A percentile compares a stretch with the other conserved stretches of the same genome.
Evolutionary conservation across 2,113 vertebrate genomes (phyloP).

Genomic region (Naja naja): DNA sequence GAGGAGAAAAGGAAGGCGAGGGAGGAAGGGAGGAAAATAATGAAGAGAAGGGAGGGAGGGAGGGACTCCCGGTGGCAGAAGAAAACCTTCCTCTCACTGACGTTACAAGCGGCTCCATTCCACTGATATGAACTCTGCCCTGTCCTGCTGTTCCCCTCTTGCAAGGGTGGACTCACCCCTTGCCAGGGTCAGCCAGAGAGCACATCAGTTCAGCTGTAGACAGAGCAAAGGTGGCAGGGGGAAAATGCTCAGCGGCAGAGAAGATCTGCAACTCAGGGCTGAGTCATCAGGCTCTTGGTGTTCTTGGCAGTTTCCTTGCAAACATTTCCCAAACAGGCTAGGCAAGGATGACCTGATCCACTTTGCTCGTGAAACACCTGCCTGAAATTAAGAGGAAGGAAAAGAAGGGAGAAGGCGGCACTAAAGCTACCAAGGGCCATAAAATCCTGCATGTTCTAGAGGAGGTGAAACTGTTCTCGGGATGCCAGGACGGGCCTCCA

Average conservation of each 20-base stretch:
- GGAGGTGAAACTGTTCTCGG: not conserved
- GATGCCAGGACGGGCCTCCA: not conserved
- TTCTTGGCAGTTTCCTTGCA: not conserved
- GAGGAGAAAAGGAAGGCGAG: no score
- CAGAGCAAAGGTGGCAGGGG: not conserved
- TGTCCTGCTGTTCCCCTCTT: not conserved
- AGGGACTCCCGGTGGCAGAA: not conserved
- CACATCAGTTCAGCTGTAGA: not conserved
- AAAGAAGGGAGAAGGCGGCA: not conserved
- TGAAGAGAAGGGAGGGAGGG: no score
- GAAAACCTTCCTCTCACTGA: not conserved
- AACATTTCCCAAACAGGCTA: not conserved
- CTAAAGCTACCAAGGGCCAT: not conserved
- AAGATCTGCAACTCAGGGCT: not conserved
- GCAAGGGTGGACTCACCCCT: not conserved
- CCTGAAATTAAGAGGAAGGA: not conserved
- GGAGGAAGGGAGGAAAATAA: no score
- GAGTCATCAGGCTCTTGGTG: not conserved
- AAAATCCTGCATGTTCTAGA: not conserved
- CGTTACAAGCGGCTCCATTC: not conserved
- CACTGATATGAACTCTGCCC: not conserved
- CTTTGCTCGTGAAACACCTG: not conserved
- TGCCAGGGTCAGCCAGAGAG: not conserved
- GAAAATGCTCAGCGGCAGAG: not conserved
- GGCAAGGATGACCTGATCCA: not conserved